Evolutionary conservation across 2,888 invertebrate genomes (phyloP).

Genomic region (Stenchaetothrips biformis): DNA sequence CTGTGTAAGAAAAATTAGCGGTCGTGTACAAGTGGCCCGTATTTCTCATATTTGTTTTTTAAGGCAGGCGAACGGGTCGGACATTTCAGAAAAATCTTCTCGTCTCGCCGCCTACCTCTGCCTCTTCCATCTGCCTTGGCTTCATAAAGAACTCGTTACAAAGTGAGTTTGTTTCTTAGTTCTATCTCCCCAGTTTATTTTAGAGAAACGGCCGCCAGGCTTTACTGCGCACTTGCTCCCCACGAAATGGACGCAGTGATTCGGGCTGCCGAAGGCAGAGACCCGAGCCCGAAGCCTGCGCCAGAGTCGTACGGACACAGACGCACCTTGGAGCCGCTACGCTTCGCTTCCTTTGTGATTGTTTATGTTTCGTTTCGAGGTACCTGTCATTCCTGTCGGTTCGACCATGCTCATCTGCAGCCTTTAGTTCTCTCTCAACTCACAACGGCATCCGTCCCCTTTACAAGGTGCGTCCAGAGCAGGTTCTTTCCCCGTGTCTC

Average conservation of each 20-base stretch:
- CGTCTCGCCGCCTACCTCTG: background rate
- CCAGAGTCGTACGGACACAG: background rate
- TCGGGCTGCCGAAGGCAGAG: too few species aligned
- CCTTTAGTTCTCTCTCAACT: too few species aligned
- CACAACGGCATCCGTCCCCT: too few species aligned
- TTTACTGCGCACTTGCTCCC: too few species aligned
- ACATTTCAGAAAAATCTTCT: background rate
- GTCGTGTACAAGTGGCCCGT: background rate
- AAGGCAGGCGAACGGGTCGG: background rate
- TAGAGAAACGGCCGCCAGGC: too few species aligned
- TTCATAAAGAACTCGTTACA: background rate
- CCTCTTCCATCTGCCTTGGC: background rate
- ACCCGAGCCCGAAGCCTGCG: background rate
- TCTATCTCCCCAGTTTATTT: too few species aligned
- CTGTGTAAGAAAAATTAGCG: background rate
- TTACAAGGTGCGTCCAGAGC: too few species aligned
- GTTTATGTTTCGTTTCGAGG: conserved; percentile 1
- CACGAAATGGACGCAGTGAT: too few species aligned
- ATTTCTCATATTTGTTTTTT: background rate
- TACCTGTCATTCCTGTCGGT: background rate
- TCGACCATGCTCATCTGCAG: too few species aligned
- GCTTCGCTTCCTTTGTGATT: conserved; percentile 21
- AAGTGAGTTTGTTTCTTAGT: too few species aligned
- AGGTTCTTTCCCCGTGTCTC: too few species aligned
- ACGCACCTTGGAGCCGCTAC: background rate